Evolutionary conservation across 2,113 vertebrate genomes (phyloP).

Genomic region (Antechinus flavipes): DNA sequence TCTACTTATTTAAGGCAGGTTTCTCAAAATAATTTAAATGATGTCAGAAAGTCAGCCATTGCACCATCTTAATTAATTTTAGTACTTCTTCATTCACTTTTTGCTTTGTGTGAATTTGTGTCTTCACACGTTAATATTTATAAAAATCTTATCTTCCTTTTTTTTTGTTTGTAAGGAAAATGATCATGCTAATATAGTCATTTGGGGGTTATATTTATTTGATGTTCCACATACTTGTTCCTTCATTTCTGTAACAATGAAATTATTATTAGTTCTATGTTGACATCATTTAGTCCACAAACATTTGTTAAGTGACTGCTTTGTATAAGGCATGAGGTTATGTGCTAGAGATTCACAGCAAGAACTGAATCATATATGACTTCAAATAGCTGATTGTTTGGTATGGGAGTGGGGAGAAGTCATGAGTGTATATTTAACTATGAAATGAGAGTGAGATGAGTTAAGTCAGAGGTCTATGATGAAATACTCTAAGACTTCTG

Average conservation of each 20-base stretch:
- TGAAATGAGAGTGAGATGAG: neutral
- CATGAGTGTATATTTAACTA: neutral
- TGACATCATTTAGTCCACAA: neutral
- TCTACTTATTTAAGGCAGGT: neutral
- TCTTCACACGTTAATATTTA: constrained; percentile 24
- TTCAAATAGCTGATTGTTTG: neutral
- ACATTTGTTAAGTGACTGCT: neutral
- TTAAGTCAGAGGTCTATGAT: neutral
- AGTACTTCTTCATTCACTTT: constrained; percentile 12
- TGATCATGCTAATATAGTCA: neutral
- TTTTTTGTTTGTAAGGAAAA: neutral
- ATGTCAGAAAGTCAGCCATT: neutral
- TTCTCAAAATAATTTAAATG: constrained; percentile 37
- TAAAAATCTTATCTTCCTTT: neutral
- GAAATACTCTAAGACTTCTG: neutral
- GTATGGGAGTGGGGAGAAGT: neutral
- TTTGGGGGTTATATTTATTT: neutral
- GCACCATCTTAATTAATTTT: constrained; percentile 20
- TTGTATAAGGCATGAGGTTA: neutral
- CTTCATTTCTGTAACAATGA: neutral
- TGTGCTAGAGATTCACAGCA: neutral
- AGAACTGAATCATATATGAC: neutral
- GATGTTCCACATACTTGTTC: neutral
- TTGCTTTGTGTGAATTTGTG: constrained; percentile 10
- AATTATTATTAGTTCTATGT: neutral